A percentile compares a stretch with the other conserved stretches of the same genome.
Evolutionary conservation across 2,113 vertebrate species (phyloP).

Genomic region (Carollia perspicillata): DNA sequence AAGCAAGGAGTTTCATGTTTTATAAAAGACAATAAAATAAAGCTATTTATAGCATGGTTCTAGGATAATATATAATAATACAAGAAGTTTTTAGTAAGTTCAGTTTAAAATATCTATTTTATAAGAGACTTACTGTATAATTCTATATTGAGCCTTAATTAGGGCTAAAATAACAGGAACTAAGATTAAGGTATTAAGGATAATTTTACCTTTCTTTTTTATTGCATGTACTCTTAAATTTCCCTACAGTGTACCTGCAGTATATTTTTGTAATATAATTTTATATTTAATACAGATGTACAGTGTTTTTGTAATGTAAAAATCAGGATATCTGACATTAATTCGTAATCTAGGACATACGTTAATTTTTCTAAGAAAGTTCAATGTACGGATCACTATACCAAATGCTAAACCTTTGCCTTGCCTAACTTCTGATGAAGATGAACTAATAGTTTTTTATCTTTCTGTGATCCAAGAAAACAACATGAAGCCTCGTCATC

Average conservation of each 20-base stretch:
- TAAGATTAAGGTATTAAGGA: background rate
- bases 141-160: background rate
- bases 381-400: background rate
- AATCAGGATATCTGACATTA: background rate
- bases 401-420: background rate
- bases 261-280: background rate
- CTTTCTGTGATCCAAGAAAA: background rate
- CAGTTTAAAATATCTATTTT: constrained; percentile 23
- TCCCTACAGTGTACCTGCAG: background rate
- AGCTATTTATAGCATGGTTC: background rate
- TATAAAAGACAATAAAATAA: constrained; percentile 13
- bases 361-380: background rate
- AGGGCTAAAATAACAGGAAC: background rate
- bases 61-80: background rate
- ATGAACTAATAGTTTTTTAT: background rate
- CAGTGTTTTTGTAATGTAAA: background rate
- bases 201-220: background rate
- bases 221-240: background rate
- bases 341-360: background rate
- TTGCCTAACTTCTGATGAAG: background rate
- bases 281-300: background rate
- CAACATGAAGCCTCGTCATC: background rate
- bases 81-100: background rate
- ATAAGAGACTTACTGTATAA: background rate
- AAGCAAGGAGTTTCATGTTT: constrained; percentile 22